Conservation (phyloP, 2,797 vertebrate genomes). For the Nyctibius grandis region DNA sequence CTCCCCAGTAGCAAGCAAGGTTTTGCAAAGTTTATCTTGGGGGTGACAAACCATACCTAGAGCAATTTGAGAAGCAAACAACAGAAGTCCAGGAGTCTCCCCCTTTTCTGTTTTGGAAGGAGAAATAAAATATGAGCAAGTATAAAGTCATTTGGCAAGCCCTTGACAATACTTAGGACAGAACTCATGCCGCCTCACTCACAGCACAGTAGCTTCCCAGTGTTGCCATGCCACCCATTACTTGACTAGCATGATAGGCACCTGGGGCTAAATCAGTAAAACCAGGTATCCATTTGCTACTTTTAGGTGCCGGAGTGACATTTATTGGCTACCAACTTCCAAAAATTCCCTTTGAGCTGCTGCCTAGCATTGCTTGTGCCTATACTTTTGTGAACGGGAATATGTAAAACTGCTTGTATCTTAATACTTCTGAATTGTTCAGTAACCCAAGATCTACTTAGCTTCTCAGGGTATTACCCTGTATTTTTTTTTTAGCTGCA, state of each 20-base stretch:
- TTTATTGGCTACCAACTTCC: neutral
- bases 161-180: neutral
- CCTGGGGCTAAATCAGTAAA: neutral
- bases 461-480: neutral
- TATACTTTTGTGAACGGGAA: neutral
- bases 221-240: neutral
- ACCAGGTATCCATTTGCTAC: neutral
- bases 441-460: neutral
- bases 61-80: neutral
- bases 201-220: neutral
- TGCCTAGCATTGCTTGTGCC: neutral
- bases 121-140: neutral
- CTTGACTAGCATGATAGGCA: neutral
- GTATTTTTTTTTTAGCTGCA: neutral
- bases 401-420: neutral
- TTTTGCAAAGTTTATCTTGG: neutral
- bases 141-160: neutral
- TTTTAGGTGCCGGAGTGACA: neutral
- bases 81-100: neutral
- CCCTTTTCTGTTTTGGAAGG: neutral
- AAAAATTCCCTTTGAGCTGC: neutral
- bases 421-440: neutral
- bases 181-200: neutral
- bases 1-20: neutral
- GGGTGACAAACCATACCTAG: neutral